These are phyloP conservation scores for Drosophila bocki DNA, from an alignment of 1,140 invertebrate species.

Conservation along the genomic window DNA sequence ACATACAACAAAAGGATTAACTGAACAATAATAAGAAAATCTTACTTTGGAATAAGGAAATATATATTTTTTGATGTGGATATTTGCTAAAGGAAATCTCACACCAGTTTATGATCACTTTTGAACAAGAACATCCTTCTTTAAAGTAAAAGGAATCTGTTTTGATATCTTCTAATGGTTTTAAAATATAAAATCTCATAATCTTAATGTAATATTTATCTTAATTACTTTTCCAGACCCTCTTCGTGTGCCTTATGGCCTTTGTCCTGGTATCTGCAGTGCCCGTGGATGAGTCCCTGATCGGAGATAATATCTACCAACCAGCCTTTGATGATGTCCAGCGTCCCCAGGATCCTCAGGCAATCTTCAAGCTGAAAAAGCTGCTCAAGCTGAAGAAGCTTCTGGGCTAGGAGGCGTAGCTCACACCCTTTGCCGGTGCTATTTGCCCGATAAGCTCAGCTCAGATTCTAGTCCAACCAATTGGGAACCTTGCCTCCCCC, in stretches of 20 bases:
- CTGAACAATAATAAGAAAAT: not conserved
- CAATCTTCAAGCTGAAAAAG: constrained; percentile 82
- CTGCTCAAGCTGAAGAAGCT: constrained; percentile 77
- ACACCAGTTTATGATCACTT: not conserved
- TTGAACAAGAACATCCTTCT: not conserved
- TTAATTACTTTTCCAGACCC: constrained; percentile 43
- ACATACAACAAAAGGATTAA: not conserved
- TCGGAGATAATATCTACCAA: constrained; percentile 70
- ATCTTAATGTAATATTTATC: not conserved
- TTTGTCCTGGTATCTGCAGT: constrained; percentile 67
- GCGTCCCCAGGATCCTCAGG: constrained; percentile 70
- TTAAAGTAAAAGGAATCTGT: not conserved
- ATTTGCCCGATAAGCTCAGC: not conserved
- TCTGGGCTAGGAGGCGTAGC: constrained; percentile 55
- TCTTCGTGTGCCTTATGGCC: constrained; percentile 69
- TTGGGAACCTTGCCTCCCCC: constrained; percentile 31
- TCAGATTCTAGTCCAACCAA: constrained; percentile 58
- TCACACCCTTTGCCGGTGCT: not conserved
- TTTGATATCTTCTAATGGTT: not conserved
- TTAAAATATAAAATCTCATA: not conserved
- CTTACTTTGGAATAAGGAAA: not conserved
- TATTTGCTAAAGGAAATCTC: not conserved
- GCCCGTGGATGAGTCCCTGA: constrained; percentile 73
- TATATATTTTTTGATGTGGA: not conserved
- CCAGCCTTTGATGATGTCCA: constrained; percentile 63